Conservation (phyloP, 2,113 vertebrate genomes). For the Mystacornis crossleyi region DNA sequence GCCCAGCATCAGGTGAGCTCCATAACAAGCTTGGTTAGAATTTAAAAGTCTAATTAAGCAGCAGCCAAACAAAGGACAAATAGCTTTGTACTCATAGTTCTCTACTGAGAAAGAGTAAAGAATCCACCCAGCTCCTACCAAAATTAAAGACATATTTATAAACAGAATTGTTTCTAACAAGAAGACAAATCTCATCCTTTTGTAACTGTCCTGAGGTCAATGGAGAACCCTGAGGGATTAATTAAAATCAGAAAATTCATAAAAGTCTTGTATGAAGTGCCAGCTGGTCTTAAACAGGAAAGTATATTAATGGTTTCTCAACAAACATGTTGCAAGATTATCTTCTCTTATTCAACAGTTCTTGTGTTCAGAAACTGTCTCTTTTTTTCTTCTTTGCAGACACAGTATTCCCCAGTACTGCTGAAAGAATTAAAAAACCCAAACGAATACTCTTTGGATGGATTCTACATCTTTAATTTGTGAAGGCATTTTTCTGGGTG, state of each 20-base stretch:
- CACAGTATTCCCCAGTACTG: background rate
- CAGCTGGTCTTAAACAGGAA: conserved; percentile 50
- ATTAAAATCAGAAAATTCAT: conserved; percentile 56
- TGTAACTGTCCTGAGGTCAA: conserved; percentile 49
- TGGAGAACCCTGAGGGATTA: conserved; percentile 35
- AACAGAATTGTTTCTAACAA: conserved; percentile 49
- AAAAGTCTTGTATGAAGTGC: conserved; percentile 2
- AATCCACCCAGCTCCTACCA: conserved; percentile 5
- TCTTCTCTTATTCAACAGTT: conserved; percentile 36
- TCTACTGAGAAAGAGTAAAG: conserved; percentile 1
- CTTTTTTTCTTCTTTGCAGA: background rate
- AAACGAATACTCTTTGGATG: background rate
- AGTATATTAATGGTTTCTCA: conserved; percentile 40
- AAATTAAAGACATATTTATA: conserved; percentile 62
- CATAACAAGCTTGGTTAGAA: background rate
- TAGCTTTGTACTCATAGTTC: background rate
- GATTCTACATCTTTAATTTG: background rate
- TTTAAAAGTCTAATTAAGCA: background rate
- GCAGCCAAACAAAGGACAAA: background rate
- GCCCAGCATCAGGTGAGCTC: conserved; percentile 10
- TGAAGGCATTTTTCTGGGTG: background rate
- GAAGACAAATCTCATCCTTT: conserved; percentile 47
- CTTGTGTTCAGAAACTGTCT: background rate
- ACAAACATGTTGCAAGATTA: conserved; percentile 41
- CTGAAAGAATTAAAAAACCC: background rate